These are phyloP conservation scores for Ctenicera cuprea DNA, from an alignment of 2,888 invertebrate genomes.

Conservation along the genomic window DNA sequence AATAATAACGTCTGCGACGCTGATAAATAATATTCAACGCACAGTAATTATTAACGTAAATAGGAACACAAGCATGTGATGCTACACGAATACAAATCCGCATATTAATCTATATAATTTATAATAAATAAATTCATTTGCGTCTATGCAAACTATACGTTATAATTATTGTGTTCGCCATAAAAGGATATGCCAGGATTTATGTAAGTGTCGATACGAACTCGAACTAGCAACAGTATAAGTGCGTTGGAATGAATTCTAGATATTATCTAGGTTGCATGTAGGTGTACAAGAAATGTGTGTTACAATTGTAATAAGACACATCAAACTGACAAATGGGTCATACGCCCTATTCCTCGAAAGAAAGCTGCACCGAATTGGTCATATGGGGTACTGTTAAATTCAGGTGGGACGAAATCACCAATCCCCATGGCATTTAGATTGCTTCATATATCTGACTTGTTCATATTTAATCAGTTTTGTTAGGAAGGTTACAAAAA, in stretches of 20 bases:
- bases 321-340: slow-evolving; percentile 6
- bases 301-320: slow-evolving; percentile 29
- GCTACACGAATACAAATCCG: slow-evolving; percentile 10
- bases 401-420: slow-evolving; percentile 24
- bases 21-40: slow-evolving; percentile 32
- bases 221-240: slow-evolving; percentile 16
- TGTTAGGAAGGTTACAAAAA: neutral
- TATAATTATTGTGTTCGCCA: slow-evolving; percentile 1
- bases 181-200: slow-evolving; percentile 30
- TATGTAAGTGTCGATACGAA: slow-evolving; percentile 9
- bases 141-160: neutral
- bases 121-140: slow-evolving; percentile 38
- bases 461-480: slow-evolving; percentile 8
- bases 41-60: slow-evolving; percentile 33
- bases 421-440: slow-evolving; percentile 5
- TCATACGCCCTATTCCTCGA: slow-evolving; percentile 18
- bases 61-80: slow-evolving; percentile 18
- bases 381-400: slow-evolving; percentile 5
- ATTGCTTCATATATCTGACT: slow-evolving; percentile 4
- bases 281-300: slow-evolving; percentile 31
- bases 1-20: slow-evolving; percentile 15
- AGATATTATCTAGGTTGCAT: slow-evolving; percentile 40
- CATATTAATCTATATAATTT: slow-evolving; percentile 30
- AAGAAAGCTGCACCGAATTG: slow-evolving; percentile 20
- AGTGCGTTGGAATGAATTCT: slow-evolving; percentile 40